Percentiles rank a stretch among this genome's conserved stretches.
Conservation (phyloP, 2,888 invertebrate species). For the Leptothorax acervorum region DNA sequence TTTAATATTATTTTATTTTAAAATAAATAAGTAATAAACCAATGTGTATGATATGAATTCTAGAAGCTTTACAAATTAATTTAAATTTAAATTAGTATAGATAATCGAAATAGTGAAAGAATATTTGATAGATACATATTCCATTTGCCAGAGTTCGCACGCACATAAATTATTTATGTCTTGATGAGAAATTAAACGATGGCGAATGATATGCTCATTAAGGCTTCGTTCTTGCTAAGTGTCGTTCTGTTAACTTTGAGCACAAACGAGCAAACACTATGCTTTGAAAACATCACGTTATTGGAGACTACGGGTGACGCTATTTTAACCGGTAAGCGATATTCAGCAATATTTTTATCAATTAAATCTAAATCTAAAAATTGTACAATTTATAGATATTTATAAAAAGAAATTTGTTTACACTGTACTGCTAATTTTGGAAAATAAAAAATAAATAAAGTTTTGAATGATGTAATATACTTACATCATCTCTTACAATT, state of each 20-base stretch:
- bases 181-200: constrained; percentile 23
- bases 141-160: background rate
- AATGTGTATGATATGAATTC: background rate
- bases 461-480: background rate
- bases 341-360: background rate
- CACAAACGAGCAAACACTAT: constrained; percentile 71
- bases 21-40: background rate
- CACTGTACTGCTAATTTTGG: background rate
- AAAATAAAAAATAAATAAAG: background rate
- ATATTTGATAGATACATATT: background rate
- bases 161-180: background rate
- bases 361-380: constrained; percentile 13
- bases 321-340: constrained; percentile 79
- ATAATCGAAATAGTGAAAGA: background rate
- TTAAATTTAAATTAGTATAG: background rate
- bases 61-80: constrained; percentile 1
- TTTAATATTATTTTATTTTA: background rate
- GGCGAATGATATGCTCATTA: constrained; percentile 40
- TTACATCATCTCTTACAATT: background rate
- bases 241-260: constrained; percentile 37
- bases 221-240: constrained; percentile 61
- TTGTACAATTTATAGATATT: constrained; percentile 11
- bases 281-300: constrained; percentile 79
- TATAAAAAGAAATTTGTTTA: background rate
- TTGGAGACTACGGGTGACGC: constrained; percentile 81